phyloP scores from a whole-genome alignment of 2,797 vertebrate genomes.

The Cryptoprocta ferox region DNA sequence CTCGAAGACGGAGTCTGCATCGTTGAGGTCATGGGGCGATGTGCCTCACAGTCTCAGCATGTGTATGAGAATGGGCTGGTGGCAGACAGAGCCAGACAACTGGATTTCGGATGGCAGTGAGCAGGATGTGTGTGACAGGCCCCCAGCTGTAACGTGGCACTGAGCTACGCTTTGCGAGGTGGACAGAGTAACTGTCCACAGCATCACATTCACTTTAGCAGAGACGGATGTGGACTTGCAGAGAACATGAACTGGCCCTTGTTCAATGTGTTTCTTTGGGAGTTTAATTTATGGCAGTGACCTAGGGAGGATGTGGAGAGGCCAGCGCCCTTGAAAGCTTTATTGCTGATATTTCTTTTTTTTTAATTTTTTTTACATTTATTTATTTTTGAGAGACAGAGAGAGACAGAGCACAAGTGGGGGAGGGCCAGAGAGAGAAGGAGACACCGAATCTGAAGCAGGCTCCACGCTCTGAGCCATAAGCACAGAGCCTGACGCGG shows the following conservation, averaged over 20 bases:
- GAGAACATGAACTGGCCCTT: fast-evolving
- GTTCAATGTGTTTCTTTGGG: too few species aligned
- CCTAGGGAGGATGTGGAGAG: neutral
- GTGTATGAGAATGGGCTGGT: fast-evolving
- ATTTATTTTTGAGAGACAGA: too few species aligned
- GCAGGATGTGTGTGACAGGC: fast-evolving
- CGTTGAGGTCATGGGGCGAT: neutral
- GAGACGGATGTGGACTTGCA: fast-evolving
- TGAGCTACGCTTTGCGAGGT: neutral
- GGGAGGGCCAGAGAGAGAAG: too few species aligned
- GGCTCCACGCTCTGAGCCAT: too few species aligned
- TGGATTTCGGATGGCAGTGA: neutral
- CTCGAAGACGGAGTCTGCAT: fast-evolving
- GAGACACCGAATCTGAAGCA: too few species aligned
- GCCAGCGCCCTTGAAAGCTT: neutral
- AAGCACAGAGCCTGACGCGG: too few species aligned
- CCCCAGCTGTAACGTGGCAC: fast-evolving
- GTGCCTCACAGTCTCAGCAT: fast-evolving
- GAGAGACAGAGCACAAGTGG: too few species aligned
- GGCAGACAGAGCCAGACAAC: fast-evolving
- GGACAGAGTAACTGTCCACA: neutral
- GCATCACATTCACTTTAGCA: fast-evolving
- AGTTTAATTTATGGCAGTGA: neutral
- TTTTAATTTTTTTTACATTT: too few species aligned
- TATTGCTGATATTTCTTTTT: neutral